A percentile compares a stretch with the other conserved stretches of the same genome.
Conservation (phyloP, 2,888 invertebrate genomes). For the Leucophora obtusa region DNA sequence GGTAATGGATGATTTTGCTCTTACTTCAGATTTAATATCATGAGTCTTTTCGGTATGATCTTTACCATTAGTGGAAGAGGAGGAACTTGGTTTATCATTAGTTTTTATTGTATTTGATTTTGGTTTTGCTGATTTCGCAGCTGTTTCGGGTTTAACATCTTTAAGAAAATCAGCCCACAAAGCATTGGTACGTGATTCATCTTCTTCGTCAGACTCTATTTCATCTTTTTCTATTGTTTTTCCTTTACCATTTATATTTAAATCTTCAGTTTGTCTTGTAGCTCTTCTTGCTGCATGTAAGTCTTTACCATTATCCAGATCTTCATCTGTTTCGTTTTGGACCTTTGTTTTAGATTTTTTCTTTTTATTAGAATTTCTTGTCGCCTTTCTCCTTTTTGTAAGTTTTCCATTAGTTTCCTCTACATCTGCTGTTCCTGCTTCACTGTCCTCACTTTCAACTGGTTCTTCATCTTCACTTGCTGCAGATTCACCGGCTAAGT, state of each 20-base stretch:
- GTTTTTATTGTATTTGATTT: neutral
- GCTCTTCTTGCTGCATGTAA: constrained; percentile 55
- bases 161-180: constrained; percentile 89
- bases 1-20: constrained; percentile 17
- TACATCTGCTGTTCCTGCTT: constrained; percentile 45
- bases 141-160: constrained; percentile 80
- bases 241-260: constrained; percentile 51
- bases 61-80: constrained; percentile 33
- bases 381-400: constrained; percentile 48
- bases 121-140: neutral
- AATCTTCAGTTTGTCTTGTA: constrained; percentile 68
- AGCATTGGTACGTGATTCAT: constrained; percentile 86
- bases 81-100: constrained; percentile 36
- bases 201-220: constrained; percentile 80
- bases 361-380: constrained; percentile 42
- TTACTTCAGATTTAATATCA: neutral
- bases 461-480: constrained; percentile 63
- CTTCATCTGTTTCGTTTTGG: constrained; percentile 25
- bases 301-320: neutral
- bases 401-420: constrained; percentile 39
- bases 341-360: constrained; percentile 24
- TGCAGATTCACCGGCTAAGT: constrained; percentile 79
- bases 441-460: constrained; percentile 35
- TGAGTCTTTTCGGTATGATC: neutral
- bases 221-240: constrained; percentile 72